A percentile compares a stretch with the other conserved stretches of the same genome.
Conservation (phyloP, 2,113 vertebrate genomes). For the Oryzias curvinotus region DNA sequence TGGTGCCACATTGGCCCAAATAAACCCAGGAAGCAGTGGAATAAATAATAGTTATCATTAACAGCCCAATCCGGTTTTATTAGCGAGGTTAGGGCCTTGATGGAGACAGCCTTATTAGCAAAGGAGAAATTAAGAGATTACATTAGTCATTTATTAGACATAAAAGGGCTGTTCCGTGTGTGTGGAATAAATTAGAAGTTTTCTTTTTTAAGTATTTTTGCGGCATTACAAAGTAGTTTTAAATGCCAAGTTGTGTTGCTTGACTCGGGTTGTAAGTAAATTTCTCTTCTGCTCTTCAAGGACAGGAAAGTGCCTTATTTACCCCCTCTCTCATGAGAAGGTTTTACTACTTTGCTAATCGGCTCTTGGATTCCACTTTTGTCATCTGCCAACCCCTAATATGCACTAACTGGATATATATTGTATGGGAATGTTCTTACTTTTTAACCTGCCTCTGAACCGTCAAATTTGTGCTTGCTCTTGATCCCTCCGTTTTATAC, state of each 20-base stretch:
- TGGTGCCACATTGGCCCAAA: conserved; percentile 66
- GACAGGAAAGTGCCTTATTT: conserved; percentile 39
- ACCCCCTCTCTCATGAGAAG: conserved; percentile 52
- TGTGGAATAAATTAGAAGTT: too few relatives aligned
- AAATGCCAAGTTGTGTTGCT: neutral
- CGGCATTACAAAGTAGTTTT: too few relatives aligned
- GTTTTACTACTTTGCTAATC: conserved; percentile 68
- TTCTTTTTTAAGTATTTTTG: too few relatives aligned
- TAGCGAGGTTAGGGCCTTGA: conserved; percentile 62
- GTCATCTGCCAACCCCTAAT: conserved; percentile 61
- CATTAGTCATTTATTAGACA: conserved; percentile 21
- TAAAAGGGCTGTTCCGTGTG: too few relatives aligned
- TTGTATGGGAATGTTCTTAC: conserved; percentile 67
- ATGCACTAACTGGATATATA: conserved; percentile 67
- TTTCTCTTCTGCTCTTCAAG: conserved; percentile 3
- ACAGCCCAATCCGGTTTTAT: conserved; percentile 58
- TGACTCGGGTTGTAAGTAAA: conserved; percentile 24
- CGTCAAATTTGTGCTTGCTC: conserved; percentile 72
- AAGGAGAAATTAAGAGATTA: conserved; percentile 58
- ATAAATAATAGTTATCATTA: conserved; percentile 79
- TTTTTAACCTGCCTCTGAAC: conserved; percentile 74
- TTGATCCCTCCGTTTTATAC: conserved; percentile 75
- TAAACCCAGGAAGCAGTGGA: conserved; percentile 67
- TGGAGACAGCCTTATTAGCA: conserved; percentile 62
- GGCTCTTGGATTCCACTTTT: conserved; percentile 66